Base-by-base conservation (phyloP, 2,113 vertebrate species). In the Rhabdomys dilectus region DNA sequence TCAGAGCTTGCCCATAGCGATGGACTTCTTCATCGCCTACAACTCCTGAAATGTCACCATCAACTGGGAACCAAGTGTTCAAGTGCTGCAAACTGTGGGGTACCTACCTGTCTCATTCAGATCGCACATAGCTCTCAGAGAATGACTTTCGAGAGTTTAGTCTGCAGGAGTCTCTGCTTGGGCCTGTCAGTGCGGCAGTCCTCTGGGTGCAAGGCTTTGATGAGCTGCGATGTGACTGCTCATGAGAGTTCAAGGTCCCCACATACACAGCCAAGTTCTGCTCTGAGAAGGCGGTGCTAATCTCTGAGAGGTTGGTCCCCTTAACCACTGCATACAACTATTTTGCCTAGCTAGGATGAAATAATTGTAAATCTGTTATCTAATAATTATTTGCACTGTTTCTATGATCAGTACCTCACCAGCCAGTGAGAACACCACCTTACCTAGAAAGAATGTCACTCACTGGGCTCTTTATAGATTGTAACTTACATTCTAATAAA, bases 401-500 rank as follows among this genome's bases (percentile, higher is more conserved):
- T 81, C 88, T 90, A 5, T 92, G 78, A 88, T 94, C 68, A 95
- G 7, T 94, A 62, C 91, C 89, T 91, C 31, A 89, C 51, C 48
- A 88, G 42, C 68, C 48, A 91, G 31, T 93, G 80, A 91, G 90
- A 81, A 70, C 58, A 75, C 11, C 24, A 77, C 29, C n/a, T 92
- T 89, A 66, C 36, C 60, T 34, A 92, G 51, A 53, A 91, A 92
- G 31, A 36, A 42, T 60, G 36, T 62, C 77, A 94, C 21, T 62
- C 85, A 94, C 39, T 85, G n/a, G 8, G 62, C 34, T 81, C 51
- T 96, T 96, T 91, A 15, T 96, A 85, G 75, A 93, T 91, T n/a
- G 36, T 95, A 91, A 91, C 96, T 95, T 94, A 89, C 48, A 45
- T 75, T 89, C 60, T 29, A 62, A 82, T 73, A 92, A 92, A 51